Evolutionary conservation across 1,140 invertebrate species (phyloP), one percentile per base, ranked within the genome.

Genomic region (Vanessa tameamea): DNA sequence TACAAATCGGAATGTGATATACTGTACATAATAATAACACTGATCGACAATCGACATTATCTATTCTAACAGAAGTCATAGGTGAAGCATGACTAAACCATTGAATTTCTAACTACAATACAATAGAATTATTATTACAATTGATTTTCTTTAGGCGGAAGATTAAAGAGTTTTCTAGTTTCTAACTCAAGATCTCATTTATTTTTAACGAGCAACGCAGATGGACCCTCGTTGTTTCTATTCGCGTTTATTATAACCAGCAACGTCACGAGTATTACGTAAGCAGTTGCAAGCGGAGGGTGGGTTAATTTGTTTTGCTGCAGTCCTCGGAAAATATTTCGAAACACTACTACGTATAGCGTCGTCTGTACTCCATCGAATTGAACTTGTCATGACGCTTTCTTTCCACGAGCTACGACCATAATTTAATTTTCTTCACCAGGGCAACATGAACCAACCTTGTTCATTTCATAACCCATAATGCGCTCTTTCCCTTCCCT

Each of bases 381-480:
- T 73, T 77, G 64, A 67, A 73, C 66, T 72, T 70, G 72, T 75
- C 73, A 73, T 77, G 77, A 9, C 75, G 75, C 75, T 79, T 88
- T 88, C 87, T 89, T 89, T 87, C 81, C 84, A 78, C 83, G 81
- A 81, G 85, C 81, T 76, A 81, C 79, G 78, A 79, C 83, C 79
- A 85, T 91, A 91, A 91, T 90, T 89, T 87, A 82, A 89, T 90
- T 91, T 90, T 86, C 83, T 86, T 77, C 72, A 77, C 77, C 79
- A 69, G 83, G 80, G 80, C 82, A 85, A 88, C 85, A 86, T 83
- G 87, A 88, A 82, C 82, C 84, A 77, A 82, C 77, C 76, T 81
- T 85, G 84, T 87, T 87, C 86, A 87, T 91, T 91, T 89, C 87
- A 91, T 90, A 91, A 89, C 85, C 85, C 83, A 88, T 90, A 89